Percentiles rank a stretch among this genome's conserved stretches.
Evolutionary conservation across 2,113 vertebrate species (phyloP).

Genomic region (Tichodroma muraria): DNA sequence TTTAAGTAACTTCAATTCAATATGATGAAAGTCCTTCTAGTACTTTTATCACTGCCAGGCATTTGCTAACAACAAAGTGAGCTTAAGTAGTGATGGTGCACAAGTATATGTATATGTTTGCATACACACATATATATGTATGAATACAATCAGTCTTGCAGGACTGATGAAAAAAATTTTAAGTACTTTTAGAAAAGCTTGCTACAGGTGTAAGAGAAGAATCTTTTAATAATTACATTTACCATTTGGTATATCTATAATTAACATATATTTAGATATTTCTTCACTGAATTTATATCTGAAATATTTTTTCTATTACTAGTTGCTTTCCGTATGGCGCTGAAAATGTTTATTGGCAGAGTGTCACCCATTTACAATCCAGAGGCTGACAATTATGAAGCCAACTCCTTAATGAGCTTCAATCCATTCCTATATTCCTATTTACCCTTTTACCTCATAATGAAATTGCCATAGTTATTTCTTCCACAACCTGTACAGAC

Average conservation of each 20-base stretch:
- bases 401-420: neutral
- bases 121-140: no score
- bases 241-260: neutral
- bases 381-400: neutral
- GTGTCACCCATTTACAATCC: neutral
- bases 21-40: neutral
- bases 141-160: neutral
- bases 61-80: neutral
- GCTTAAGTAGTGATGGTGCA: neutral
- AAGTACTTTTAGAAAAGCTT: neutral
- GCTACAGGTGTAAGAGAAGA: neutral
- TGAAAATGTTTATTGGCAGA: neutral
- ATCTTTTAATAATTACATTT: neutral
- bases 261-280: neutral
- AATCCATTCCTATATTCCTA: neutral
- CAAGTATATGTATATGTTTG: rapidly evolving
- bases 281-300: neutral
- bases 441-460: neutral
- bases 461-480: neutral
- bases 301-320: neutral
- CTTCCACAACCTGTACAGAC: neutral
- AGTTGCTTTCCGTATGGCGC: neutral
- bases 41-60: neutral
- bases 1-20: neutral
- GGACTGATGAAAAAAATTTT: neutral